phyloP scores from a whole-genome alignment of 2,797 vertebrate genomes.

The Triplophysa bombifrons region DNA sequence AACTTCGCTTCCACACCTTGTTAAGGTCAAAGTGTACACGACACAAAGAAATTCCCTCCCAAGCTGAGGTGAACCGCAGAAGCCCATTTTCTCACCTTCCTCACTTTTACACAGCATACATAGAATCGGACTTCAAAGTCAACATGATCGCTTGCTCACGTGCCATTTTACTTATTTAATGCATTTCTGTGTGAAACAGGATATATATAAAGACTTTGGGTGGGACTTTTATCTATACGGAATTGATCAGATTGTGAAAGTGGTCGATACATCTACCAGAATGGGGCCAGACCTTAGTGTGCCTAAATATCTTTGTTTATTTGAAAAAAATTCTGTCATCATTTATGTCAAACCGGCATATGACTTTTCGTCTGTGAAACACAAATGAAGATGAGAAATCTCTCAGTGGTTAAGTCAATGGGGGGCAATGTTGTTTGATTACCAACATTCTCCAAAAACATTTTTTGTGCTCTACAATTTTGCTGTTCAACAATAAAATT shows the following conservation, averaged over 20 bases:
- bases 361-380: no score
- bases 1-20: constrained; percentile 62
- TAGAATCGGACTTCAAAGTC: no score
- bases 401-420: no score
- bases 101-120: background rate
- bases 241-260: background rate
- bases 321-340: no score
- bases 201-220: background rate
- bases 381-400: no score
- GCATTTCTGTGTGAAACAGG: background rate
- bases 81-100: constrained; percentile 8
- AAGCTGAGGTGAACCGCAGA: background rate
- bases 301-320: background rate
- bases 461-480: no score
- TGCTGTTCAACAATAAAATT: background rate
- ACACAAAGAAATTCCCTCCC: constrained; percentile 53
- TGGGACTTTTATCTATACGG: background rate
- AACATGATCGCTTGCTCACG: no score
- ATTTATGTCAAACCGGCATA: no score
- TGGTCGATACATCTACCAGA: background rate
- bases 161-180: background rate
- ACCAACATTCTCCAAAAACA: no score
- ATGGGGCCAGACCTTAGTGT: background rate
- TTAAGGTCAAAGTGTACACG: constrained; percentile 60
- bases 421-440: no score